Evolutionary conservation across 2,113 vertebrate genomes (phyloP), one percentile per base, ranked within the genome.

Genomic region (Ammodytes marinus): DNA sequence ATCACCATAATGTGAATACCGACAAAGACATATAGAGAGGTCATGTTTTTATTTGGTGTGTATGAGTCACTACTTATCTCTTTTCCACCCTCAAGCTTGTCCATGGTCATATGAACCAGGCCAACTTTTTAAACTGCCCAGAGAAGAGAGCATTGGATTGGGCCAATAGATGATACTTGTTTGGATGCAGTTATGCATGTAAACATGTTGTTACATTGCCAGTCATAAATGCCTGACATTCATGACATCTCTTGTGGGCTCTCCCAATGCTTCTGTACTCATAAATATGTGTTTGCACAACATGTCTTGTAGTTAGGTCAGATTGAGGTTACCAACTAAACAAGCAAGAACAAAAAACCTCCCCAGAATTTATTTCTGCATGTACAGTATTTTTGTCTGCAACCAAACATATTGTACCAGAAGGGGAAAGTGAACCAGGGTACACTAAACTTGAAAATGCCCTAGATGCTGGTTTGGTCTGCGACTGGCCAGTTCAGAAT

Each of bases 41-140:
- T 64, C 9, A 37, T 39, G 40, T 54, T 75, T 64, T 65, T 39
- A 95, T 89, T 92, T 94, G 91, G 94, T 93, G 42, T 45, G 9
- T 17, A 39, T 58, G 74, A 76, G 19, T 66, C 53, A 76, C 27
- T 45, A 15, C 15, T 73, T 53, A 17, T 27, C 5, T 72, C 27
- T 37, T 49, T 58, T 19, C 15, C 52, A 42, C 86, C 89, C 84
- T 93, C 95, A 95, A 96, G 94, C 93, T 86, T 90, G 93, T 27
- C 27, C 27, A 27, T 27, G 27, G 95, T 94, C 96, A 94, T 95
- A 95, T 94, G 90, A 95, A 94, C 17, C 39, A 8, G 39, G 3
- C 50, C 95, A 95, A 89, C 19, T 35, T 57, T 35, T 15, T 37
- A 42, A 19, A 45, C 17, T 70, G 11, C n/a, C 9, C 12, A n/a